Conservation (phyloP, 37 sponge, comb jelly and placozoan species). For the Crambe crambe region DNA sequence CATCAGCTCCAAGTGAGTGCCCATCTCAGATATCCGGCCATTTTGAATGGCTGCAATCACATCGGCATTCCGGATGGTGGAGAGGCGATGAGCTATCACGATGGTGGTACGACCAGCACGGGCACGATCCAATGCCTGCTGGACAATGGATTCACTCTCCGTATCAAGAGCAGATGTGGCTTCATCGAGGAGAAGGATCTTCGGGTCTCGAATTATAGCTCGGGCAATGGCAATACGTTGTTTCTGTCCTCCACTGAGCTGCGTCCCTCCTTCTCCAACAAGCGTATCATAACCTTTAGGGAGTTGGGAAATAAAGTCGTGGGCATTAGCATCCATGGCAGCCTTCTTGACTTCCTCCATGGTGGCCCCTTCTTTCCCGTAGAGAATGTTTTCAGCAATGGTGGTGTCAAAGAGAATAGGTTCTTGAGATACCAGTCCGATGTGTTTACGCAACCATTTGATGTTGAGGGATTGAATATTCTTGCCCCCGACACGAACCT, state of each 20-base stretch:
- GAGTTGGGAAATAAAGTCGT: conserved; percentile 75
- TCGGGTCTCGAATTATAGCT: conserved; percentile 83
- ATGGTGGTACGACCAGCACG: conserved; percentile 86
- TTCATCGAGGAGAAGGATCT: conserved; percentile 90
- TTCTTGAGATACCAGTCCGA: conserved; percentile 94
- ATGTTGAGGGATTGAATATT: conserved; percentile 69
- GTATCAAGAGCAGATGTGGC: conserved; percentile 95
- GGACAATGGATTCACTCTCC: conserved; percentile 87
- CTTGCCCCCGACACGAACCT: conserved; percentile 67
- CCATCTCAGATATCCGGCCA: conserved; percentile 73
- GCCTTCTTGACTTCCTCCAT: conserved; percentile 73
- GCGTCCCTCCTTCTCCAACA: conserved; percentile 81
- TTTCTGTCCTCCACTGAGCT: conserved; percentile 93
- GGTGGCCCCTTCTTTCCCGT: conserved; percentile 70
- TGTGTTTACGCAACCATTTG: conserved; percentile 76
- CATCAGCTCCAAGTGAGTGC: conserved; percentile 84
- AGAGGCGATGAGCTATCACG: conserved; percentile 88
- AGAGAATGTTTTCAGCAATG: conserved; percentile 85
- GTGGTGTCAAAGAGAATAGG: conserved; percentile 88
- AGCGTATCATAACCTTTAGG: conserved; percentile 86
- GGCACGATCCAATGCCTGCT: conserved; percentile 85
- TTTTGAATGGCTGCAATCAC: conserved; percentile 51
- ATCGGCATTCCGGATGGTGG: conserved; percentile 87
- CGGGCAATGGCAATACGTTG: conserved; percentile 93
- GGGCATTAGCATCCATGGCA: conserved; percentile 76